Percentiles rank a stretch among this genome's conserved stretches.
Conservation (phyloP, 1,140 invertebrate genomes). For the Drosophila erecta region DNA sequence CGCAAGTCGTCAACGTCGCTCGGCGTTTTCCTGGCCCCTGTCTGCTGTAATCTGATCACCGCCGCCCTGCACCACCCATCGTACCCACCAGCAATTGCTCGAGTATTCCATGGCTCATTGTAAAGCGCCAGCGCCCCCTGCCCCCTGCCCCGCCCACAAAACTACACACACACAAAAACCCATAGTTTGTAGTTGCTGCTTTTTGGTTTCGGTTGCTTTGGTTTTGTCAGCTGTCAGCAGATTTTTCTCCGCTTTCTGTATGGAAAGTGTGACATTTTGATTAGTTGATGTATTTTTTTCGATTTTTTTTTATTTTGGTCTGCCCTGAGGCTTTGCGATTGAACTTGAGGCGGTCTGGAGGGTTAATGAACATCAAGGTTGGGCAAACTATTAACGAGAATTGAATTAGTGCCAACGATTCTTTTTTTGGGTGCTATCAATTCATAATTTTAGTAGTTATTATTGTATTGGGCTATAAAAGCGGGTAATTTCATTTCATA, state of each 20-base stretch:
- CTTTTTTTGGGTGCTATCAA: slow-evolving; percentile 32
- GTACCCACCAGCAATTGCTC: slow-evolving; percentile 52
- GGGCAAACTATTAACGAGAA: slow-evolving; percentile 53
- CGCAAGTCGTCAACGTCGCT: slow-evolving; percentile 56
- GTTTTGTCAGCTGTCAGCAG: slow-evolving; percentile 78
- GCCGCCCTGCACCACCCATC: not conserved
- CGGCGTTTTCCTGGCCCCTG: slow-evolving; percentile 12
- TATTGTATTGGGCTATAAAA: slow-evolving; percentile 12
- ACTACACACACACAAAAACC: slow-evolving; percentile 5
- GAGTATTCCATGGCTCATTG: slow-evolving; percentile 70
- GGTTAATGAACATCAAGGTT: slow-evolving; percentile 77
- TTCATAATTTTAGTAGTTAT: slow-evolving; percentile 8
- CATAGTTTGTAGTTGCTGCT: slow-evolving; percentile 20
- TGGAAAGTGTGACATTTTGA: slow-evolving; percentile 82
- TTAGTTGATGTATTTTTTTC: slow-evolving; percentile 60
- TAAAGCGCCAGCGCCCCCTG: slow-evolving; percentile 44
- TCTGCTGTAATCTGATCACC: slow-evolving; percentile 65
- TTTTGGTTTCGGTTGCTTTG: slow-evolving; percentile 61
- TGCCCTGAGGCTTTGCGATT: slow-evolving; percentile 55
- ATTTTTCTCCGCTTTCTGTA: slow-evolving; percentile 58
- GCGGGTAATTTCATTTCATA: not conserved
- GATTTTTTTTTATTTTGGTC: slow-evolving; percentile 11
- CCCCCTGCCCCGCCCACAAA: slow-evolving; percentile 3
- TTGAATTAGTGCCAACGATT: slow-evolving; percentile 55
- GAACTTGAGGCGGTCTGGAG: slow-evolving; percentile 65